Evolutionary conservation across 2,113 vertebrate genomes (phyloP), one percentile per base, ranked within the genome.

Genomic region (Potamarius usumacintae): DNA sequence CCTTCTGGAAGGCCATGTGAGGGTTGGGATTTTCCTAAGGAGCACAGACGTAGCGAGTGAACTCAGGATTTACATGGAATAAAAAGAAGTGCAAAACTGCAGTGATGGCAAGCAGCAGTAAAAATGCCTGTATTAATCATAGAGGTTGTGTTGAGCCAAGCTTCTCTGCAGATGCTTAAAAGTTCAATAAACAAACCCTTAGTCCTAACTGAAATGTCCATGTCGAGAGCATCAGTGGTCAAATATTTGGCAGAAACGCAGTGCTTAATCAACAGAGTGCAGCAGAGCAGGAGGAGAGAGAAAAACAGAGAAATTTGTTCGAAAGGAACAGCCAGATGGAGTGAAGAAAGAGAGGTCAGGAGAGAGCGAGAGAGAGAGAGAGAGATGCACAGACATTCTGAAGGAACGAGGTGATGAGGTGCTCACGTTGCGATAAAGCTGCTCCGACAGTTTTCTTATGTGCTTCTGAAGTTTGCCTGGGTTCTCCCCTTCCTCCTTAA

Each of bases 1-100:
- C 97, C 93, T 99, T 99, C 95, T 99, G 98, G 93, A 99, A 99
- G 7, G 97, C 97, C 95, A 99, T 98, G 93, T 99, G 98, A 76
- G 98, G 98, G 89, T 99, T 99, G 86, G 98, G 98, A 86, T 98
- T 99, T 91, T 99, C 98, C 98, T 99, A 90, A 1, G 42, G 83
- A 78, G 12, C 48, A 83, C 62, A 60, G 20, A 58, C 17, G 77
- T 34, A 84, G 80, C 2, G 2, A 63, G 30, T 77, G 17, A 86
- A 22, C 17, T 17, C n/a, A 15, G 52, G 52, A 25, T 78, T 78
- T 63, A 74, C 52, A 58, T 86, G 76, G n/a, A 62, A 76, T 6
- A 14, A 30, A 71, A 67, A 48, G 8, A 67, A 48, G 8, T 18
- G 14, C 5, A 27, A 42, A 42, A 48, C 14, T 18, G 14, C 5